A percentile compares a stretch with the other conserved stretches of the same genome.
phyloP scores from a whole-genome alignment of 2,797 vertebrate species.

The Chaenodraco wilsoni region DNA sequence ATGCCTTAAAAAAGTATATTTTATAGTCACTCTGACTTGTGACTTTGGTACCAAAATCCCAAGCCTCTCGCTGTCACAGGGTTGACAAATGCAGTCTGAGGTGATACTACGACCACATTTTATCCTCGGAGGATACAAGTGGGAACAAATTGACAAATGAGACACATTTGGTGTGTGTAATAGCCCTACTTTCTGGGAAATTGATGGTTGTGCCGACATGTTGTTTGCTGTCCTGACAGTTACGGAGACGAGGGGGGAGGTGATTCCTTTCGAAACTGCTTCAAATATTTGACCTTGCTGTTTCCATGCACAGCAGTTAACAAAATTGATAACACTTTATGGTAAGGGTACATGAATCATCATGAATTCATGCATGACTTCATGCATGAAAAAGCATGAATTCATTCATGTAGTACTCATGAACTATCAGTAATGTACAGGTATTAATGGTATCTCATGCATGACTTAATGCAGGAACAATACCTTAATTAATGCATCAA shows the following conservation, averaged over 20 bases:
- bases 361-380: too few relatives aligned
- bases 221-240: slow-evolving; percentile 35
- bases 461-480: too few relatives aligned
- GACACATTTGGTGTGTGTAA: slow-evolving; percentile 18
- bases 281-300: slow-evolving; percentile 8
- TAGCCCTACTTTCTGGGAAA: slow-evolving; percentile 46
- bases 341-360: too few relatives aligned
- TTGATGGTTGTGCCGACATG: slow-evolving; percentile 2
- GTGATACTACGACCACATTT: not conserved
- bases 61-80: not conserved
- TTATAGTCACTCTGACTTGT: slow-evolving; percentile 3
- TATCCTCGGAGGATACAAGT: slow-evolving; percentile 17
- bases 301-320: not conserved
- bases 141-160: slow-evolving; percentile 41
- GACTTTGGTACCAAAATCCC: slow-evolving; percentile 5
- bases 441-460: too few relatives aligned
- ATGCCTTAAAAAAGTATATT: not conserved
- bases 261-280: not conserved
- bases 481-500: too few relatives aligned
- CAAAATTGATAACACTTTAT: too few relatives aligned
- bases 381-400: too few relatives aligned
- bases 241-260: not conserved
- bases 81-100: slow-evolving; percentile 16
- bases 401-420: too few relatives aligned
- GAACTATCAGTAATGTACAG: too few relatives aligned